Evolutionary conservation across 2,888 invertebrate species (phyloP), one percentile per base, ranked within the genome.

Genomic region (Malthinus seriepunctatus): DNA sequence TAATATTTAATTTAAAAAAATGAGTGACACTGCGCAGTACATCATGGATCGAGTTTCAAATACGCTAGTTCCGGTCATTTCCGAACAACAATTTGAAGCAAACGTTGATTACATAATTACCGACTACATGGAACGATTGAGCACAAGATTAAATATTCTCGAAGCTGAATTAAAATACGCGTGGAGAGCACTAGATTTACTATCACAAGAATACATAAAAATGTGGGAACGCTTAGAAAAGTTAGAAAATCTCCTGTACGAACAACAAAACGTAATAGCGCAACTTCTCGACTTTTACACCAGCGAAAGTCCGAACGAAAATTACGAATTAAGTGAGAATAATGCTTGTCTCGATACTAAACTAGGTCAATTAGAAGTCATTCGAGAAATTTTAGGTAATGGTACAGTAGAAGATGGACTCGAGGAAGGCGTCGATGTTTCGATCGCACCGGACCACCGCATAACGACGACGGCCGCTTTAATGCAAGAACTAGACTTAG

Each of bases 141-240:
- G 92, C 9, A 92, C 93, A 23, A 85, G 94, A 33, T 85, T 95
- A 60, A 92, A 89, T 72, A 88, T 94, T 69, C 84, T 95, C 9
- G 95, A 95, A 78, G 92, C 93, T 2, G 95, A 95, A 79, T 82
- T 95, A 46, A 91, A 93, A 73, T 94, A 93, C 74, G 95, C 95
- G 11, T 95, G 95, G 95, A 85, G 94, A 64, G 94, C 95, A 2
- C 82, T 95, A 54, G 95, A 95, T 75, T 83, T 95, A 51, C 85
- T 95, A 32, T 93, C 93, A 35, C 92, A 92, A 72, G 95, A 95
- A 76, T 95, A 95, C 73, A 91, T 94, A 51, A 91, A 93, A 76
- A 95, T 95, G 90, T 95, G 95, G 94, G 91, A 92, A 72, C 83
- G 94, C 42, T 81, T 95, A 60, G 95, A 95, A 73, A 91, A 94